Percentiles rank a stretch among this genome's conserved stretches.
Conservation (phyloP, 2,888 invertebrate species). For the Eremobia ochroleuca region DNA sequence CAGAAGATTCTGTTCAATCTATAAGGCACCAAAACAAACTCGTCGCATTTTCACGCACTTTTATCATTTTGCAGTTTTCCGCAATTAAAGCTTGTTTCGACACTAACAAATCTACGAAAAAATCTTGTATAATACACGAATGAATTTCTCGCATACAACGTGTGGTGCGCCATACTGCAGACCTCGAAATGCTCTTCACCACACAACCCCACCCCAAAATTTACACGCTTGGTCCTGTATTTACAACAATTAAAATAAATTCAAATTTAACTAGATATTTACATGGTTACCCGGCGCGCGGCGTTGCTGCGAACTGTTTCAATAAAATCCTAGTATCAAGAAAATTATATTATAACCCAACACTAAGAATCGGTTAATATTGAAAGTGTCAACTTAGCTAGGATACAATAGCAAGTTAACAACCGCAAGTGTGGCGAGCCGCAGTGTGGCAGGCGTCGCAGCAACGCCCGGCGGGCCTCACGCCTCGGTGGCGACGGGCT, state of each 20-base stretch:
- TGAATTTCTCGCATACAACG: constrained; percentile 50
- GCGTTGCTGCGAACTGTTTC: constrained; percentile 44
- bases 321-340: constrained; percentile 12
- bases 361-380: constrained; percentile 4
- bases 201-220: constrained; percentile 73
- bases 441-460: not conserved
- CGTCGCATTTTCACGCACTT: constrained; percentile 39
- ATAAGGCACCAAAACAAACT: constrained; percentile 63
- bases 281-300: constrained; percentile 72
- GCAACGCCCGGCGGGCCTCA: constrained; percentile 13
- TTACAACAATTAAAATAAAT: constrained; percentile 83
- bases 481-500: constrained; percentile 96
- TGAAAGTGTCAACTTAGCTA: not conserved
- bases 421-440: not conserved
- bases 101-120: constrained; percentile 43
- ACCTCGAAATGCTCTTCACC: constrained; percentile 77
- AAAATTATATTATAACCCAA: constrained; percentile 8
- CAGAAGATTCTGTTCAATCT: constrained; percentile 40
- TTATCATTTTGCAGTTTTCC: constrained; percentile 35
- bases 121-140: constrained; percentile 34
- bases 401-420: not conserved
- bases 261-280: constrained; percentile 88
- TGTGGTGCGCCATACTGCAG: constrained; percentile 62
- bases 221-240: constrained; percentile 87
- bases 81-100: constrained; percentile 49